Evolutionary conservation across 1,140 invertebrate species (phyloP).

Genomic region (Drosophila mayri): DNA sequence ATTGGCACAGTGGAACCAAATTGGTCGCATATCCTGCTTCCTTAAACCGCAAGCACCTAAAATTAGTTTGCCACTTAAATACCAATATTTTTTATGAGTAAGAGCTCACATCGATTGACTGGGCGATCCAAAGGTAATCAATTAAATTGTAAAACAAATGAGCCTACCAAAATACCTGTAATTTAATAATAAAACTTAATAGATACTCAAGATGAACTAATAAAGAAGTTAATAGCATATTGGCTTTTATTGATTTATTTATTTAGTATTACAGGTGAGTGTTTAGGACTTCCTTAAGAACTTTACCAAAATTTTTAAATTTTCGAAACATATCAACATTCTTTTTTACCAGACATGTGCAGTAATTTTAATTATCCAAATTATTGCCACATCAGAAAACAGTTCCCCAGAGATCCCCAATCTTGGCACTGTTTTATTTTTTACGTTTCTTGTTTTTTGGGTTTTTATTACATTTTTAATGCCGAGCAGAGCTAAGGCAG

Average conservation of each 20-base stretch:
- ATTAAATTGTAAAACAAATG: conserved; percentile 12
- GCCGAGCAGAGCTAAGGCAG: conserved; percentile 10
- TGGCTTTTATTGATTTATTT: conserved; percentile 3
- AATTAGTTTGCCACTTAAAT: background rate
- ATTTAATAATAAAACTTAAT: conserved; percentile 12
- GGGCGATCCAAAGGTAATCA: conserved; percentile 1
- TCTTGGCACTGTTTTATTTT: conserved; percentile 5
- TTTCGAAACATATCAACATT: conserved; percentile 3
- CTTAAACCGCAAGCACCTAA: conserved; percentile 2
- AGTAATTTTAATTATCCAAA: conserved; percentile 45
- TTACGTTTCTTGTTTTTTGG: background rate
- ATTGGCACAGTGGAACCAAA: conserved; percentile 27
- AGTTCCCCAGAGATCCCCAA: conserved; percentile 6
- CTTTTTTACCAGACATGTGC: background rate
- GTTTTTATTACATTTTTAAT: conserved; percentile 33
- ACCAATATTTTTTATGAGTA: background rate
- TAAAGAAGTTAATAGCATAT: background rate
- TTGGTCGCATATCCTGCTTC: conserved; percentile 44
- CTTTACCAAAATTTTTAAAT: background rate
- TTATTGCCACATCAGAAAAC: conserved; percentile 45
- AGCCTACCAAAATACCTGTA: background rate
- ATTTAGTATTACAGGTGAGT: too few relatives aligned
- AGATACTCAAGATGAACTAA: conserved; percentile 4
- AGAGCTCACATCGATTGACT: background rate
- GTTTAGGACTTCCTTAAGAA: background rate